Evolutionary conservation across 2,888 invertebrate genomes (phyloP).

Genomic region (Coleophora deauratella): DNA sequence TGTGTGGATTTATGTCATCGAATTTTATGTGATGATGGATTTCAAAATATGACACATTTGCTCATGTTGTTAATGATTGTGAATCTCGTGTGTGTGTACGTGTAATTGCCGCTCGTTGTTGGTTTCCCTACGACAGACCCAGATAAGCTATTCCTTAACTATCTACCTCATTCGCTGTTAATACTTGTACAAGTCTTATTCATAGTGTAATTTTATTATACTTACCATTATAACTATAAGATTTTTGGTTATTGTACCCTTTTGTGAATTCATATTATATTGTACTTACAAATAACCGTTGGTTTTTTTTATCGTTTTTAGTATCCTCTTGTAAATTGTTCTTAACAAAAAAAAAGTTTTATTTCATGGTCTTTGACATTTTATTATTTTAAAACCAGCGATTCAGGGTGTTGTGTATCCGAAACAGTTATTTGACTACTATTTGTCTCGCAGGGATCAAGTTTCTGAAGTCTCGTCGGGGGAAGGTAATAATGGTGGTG

Average conservation of each 20-base stretch:
- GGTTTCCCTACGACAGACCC: slow-evolving; percentile 31
- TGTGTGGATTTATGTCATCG: slow-evolving; percentile 20
- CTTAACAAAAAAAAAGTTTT: not conserved
- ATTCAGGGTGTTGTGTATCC: slow-evolving; percentile 13
- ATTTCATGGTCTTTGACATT: not conserved
- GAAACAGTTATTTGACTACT: slow-evolving; percentile 33
- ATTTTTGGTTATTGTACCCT: slow-evolving; percentile 65
- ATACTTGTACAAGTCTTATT: slow-evolving; percentile 53
- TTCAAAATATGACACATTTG: slow-evolving; percentile 29
- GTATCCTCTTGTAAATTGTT: not conserved
- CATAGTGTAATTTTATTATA: slow-evolving; percentile 62
- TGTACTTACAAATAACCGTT: slow-evolving; percentile 70
- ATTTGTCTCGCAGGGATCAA: slow-evolving; percentile 61
- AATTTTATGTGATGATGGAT: slow-evolving; percentile 25
- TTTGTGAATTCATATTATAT: slow-evolving; percentile 72
- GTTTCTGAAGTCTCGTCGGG: slow-evolving; percentile 67
- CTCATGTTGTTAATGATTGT: slow-evolving; percentile 32
- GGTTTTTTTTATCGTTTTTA: slow-evolving; percentile 61
- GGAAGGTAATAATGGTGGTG: slow-evolving; percentile 71
- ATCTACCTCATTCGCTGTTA: slow-evolving; percentile 64
- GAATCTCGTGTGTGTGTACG: slow-evolving; percentile 48
- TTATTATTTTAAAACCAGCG: slow-evolving; percentile 1
- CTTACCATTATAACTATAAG: slow-evolving; percentile 62
- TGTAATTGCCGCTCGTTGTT: slow-evolving; percentile 39
- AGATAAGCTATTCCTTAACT: slow-evolving; percentile 30